phyloP scores from a whole-genome alignment of 2,113 vertebrate species.

The Plectropomus leopardus region DNA sequence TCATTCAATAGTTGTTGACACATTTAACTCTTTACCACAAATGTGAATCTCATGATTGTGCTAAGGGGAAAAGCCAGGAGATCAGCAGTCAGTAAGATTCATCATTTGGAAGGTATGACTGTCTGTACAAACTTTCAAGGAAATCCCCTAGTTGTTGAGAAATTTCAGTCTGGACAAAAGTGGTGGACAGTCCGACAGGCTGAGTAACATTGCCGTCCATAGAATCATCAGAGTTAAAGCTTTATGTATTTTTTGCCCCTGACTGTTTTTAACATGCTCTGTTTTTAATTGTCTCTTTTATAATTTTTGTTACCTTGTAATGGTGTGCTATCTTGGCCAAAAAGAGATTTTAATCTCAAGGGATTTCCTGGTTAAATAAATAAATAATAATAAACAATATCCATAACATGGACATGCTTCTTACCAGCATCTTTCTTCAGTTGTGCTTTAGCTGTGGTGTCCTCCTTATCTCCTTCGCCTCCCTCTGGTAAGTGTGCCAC shows the following conservation, averaged over 20 bases:
- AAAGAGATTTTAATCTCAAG: no score
- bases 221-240: no score
- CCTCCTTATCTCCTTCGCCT: constrained; percentile 19
- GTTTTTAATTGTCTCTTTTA: no score
- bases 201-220: not conserved
- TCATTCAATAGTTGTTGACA: not conserved
- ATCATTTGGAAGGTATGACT: not conserved
- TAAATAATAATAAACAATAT: no score
- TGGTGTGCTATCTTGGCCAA: no score
- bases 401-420: constrained; percentile 21
- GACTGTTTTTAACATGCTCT: no score
- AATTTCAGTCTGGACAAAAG: not conserved
- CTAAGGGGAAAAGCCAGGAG: not conserved
- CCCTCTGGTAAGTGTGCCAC: constrained; percentile 69
- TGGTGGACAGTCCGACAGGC: not conserved
- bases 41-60: not conserved
- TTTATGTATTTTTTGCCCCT: no score
- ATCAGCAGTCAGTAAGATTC: not conserved
- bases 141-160: not conserved
- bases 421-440: constrained; percentile 72
- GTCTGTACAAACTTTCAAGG: not conserved
- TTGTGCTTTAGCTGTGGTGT: constrained; percentile 32
- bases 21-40: not conserved
- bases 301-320: no score
- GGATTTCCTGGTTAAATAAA: no score